Evolutionary conservation across 2,797 vertebrate genomes (phyloP).

Genomic region (Sternotherus odoratus): DNA sequence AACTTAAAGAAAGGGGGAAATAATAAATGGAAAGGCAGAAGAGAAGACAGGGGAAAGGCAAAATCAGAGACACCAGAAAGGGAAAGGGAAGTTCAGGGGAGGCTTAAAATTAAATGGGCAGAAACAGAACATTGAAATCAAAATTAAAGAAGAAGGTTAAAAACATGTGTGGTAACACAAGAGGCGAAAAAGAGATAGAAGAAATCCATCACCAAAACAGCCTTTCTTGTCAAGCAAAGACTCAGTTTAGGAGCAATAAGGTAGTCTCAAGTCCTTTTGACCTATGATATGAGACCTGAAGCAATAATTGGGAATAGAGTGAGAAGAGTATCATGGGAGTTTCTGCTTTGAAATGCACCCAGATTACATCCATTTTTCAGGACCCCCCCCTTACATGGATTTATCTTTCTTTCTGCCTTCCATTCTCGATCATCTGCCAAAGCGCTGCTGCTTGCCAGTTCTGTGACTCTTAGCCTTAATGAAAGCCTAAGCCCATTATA

Average conservation of each 20-base stretch:
- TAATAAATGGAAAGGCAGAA: background rate
- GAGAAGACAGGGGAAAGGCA: background rate
- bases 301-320: background rate
- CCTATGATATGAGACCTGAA: conserved; percentile 23
- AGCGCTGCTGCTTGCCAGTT: conserved; percentile 11
- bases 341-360: conserved; percentile 37
- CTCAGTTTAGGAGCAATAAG: conserved; percentile 12
- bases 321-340: background rate
- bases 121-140: background rate
- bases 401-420: conserved; percentile 39
- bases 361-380: conserved; percentile 36
- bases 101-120: background rate
- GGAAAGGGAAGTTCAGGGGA: background rate
- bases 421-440: conserved; percentile 42
- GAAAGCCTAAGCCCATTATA: background rate
- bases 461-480: conserved; percentile 11
- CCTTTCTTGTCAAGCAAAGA: background rate
- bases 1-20: background rate
- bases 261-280: conserved; percentile 11
- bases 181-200: background rate
- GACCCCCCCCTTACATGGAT: background rate
- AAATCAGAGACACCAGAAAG: background rate
- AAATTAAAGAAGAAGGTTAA: background rate
- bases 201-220: background rate
- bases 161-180: background rate